Evolutionary conservation across 1,140 invertebrate species (phyloP), one percentile per base, ranked within the genome.

Genomic region (Procambarus virginalis): DNA sequence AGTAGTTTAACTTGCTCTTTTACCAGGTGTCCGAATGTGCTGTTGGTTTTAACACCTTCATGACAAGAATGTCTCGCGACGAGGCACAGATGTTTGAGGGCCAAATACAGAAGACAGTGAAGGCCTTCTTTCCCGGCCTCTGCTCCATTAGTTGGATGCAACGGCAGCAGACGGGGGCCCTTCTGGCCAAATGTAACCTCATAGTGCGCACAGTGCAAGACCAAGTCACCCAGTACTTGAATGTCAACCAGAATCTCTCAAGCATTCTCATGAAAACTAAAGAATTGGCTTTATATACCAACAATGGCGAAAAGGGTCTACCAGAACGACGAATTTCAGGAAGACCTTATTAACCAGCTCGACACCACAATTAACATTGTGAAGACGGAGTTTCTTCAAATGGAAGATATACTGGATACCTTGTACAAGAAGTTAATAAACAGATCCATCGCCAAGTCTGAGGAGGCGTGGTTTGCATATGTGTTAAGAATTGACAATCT

Each of bases 41-140:
- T 8, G 83, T 86, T 22, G 76, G 80, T 20, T 91, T 91, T 87
- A 91, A 91, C 84, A 81, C n/a, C 14, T 83, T 86, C 87, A 89
- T 91, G 87, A 77, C 84, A 3, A 85, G 87, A 22, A 49, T 91
- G 84, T 91, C 91, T 20, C 86, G 77, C 4, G 86, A 91, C 34
- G 91, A 91, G 60, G 84, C 88, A 8, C 83, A 86, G 51, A 76
- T 91, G 78, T 91, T 91, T 60, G 86, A 89, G 46, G 64, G n/a
- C 9, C 79, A 89, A n/a, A 81, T 91, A 34, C 83, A 84, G 68
- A 64, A 14, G 17, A 79, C 87, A 2, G 84, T 91, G 9, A 84
- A 76, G 51, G 60, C 77, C 46, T 91, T 86, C 51, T 89, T 58
- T 46, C 77, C 87, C 3, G 86, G 86, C 9, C 86, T 91, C 48